Evolutionary conservation across 2,888 invertebrate genomes (phyloP), one percentile per base, ranked within the genome.

Genomic region (Drosophila paracracens): DNA sequence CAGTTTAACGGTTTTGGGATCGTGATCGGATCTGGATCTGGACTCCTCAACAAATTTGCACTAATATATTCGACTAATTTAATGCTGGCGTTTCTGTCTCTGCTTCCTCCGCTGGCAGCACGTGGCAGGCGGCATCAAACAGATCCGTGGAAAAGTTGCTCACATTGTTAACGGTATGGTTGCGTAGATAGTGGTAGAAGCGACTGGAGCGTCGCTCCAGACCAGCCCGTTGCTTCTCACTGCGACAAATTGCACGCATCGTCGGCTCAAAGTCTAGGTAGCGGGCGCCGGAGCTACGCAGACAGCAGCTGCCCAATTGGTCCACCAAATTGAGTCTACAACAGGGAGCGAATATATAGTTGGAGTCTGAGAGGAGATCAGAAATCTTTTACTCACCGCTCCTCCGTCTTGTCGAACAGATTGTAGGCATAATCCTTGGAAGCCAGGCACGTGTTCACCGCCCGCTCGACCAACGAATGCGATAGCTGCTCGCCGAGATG

Each of bases 181-280:
- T 95, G 80, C 95, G 95, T n/a, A 97, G 94, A 93, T 97, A 97
- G 92, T 96, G 96, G 92, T 95, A 96, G 93, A 96, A 97, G 65
- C 97, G 94, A 88, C 96, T 96, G 73, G 96, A 95, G 71, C 97
- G 94, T 90, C 96, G 96, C 54, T 94, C 94, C 21, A 77, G 61
- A 0, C 76, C 70, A 38, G 94, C 94, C 84, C 96, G 95, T 18
- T 85, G 86, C 80, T 94, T 94, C 91, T 97, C 97, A 50, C 95
- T 94, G 76, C 96, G 94, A 77, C 96, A 96, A 64, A 97, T 96
- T 21, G 94, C 92, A 38, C 97, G 94, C 76, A 97, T 94, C 1
- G 94, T 91, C 0, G 97, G 94, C 92, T 96, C 94, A 91, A 96
- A 97, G 93, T 97, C 97, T 61, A 95, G 79, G 0, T 95, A 93